phyloP scores from a whole-genome alignment of 2,113 vertebrate genomes.

The Hepsetus odoe region DNA sequence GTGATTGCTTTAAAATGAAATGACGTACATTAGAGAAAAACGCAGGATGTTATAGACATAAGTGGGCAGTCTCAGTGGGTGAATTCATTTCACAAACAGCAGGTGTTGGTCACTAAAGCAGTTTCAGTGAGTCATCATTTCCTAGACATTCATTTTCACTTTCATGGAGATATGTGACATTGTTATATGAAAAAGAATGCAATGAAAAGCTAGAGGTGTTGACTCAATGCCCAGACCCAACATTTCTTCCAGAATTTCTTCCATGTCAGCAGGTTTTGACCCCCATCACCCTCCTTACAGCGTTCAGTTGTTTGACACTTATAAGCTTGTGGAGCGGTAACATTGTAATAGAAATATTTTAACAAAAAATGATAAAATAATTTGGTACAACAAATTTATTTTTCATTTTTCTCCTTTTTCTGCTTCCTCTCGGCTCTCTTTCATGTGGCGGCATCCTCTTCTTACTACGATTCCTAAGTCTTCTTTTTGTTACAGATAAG shows the following conservation, averaged over 20 bases:
- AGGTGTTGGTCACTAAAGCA: background rate
- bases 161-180: too few relatives aligned
- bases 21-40: background rate
- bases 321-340: too few relatives aligned
- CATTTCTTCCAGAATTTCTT: background rate
- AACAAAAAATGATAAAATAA: too few relatives aligned
- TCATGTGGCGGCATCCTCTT: slow-evolving; percentile 1
- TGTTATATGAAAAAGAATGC: background rate
- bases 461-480: slow-evolving; percentile 28
- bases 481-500: slow-evolving; percentile 62
- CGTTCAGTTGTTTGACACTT: too few relatives aligned
- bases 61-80: background rate
- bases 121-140: background rate
- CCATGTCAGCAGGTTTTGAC: too few relatives aligned
- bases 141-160: background rate
- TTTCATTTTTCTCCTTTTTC: background rate
- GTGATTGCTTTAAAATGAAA: background rate
- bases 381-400: too few relatives aligned
- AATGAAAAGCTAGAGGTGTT: background rate
- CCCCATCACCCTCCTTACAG: too few relatives aligned
- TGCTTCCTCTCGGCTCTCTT: slow-evolving; percentile 7
- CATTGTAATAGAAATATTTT: too few relatives aligned
- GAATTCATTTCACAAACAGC: background rate
- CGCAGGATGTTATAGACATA: background rate
- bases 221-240: background rate